Evolutionary conservation across 1,140 invertebrate genomes (phyloP), one percentile per base, ranked within the genome.

Genomic region (Drosophila pruinosa): DNA sequence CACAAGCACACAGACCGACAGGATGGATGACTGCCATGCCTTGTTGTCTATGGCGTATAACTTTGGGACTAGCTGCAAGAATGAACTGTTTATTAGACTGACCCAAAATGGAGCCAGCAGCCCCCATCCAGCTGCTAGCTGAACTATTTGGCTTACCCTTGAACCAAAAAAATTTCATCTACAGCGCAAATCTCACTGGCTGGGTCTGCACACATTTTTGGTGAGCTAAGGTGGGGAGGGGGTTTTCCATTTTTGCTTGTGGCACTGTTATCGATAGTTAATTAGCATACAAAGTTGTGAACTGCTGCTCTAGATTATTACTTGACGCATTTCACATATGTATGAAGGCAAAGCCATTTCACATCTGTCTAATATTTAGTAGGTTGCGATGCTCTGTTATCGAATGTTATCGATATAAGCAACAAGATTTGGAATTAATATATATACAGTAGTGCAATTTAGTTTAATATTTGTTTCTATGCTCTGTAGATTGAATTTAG

Each of bases 81-180:
- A 41, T 39, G 22, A 36, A 41, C 72, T 77, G 78, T 81, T 81
- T 81, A 81, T 81, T 81, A 81, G 80, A 78, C 75, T 81, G 79
- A 83, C 79, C 78, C 74, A 70, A 83, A 81, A 81, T 82, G 69
- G 74, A 81, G 78, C 43, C n/a, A n/a, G n/a, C 36, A 39, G 12
- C 36, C 61, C 31, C 28, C 26, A 24, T 21, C n/a, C n/a, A n/a
- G n/a, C n/a, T 43, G 48, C 48, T 28, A 62, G 53, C 56, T 64
- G 50, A 64, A 70, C 67, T 70, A 70, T 56, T 69, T 43, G 38
- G 65, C 7, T 62, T 68, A 68, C 57, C 58, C 58, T 69, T 69
- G 53, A 56, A 56, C 43, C 43, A 19, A 12, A 47, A 26, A 47
- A 34, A 34, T 34, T 14, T 47, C 43, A 47, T 21, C 12, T 24